These are phyloP conservation scores for Peucedramus taeniatus DNA, from an alignment of 2,113 vertebrate species.

Conservation along the genomic window DNA sequence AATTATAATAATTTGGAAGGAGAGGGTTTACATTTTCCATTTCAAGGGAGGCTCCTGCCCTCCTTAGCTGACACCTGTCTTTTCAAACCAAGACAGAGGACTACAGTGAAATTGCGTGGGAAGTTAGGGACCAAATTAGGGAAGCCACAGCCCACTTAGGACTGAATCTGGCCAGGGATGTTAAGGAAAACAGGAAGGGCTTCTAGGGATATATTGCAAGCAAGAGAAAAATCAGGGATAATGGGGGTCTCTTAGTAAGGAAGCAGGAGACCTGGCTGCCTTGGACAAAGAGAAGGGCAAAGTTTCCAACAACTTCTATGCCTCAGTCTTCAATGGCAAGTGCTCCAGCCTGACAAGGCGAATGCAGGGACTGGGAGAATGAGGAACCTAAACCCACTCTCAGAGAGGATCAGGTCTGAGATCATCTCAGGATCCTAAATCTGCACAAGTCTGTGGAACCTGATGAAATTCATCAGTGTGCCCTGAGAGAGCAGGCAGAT, in stretches of 20 bases:
- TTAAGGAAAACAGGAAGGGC: not conserved
- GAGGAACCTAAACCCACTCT: not conserved
- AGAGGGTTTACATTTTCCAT: not conserved
- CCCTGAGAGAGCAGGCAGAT: not conserved
- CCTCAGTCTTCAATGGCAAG: not conserved
- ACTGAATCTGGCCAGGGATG: not conserved
- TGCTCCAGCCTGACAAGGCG: not conserved
- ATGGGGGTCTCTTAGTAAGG: not conserved
- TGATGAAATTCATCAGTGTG: not conserved
- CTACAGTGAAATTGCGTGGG: not conserved
- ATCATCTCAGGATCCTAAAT: not conserved
- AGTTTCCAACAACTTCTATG: not conserved
- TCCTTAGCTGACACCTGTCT: not conserved
- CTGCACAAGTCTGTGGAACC: accelerated
- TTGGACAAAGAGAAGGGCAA: not conserved
- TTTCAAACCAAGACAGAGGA: not conserved
- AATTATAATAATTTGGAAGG: not conserved
- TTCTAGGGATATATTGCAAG: not conserved
- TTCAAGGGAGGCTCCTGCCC: not conserved
- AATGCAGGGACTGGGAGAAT: not conserved
- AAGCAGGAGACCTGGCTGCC: not conserved
- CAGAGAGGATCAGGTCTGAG: not conserved
- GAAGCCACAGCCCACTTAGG: not conserved
- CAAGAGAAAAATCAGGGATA: not conserved
- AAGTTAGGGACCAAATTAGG: not conserved